Base-by-base conservation (phyloP, 2,113 vertebrate genomes). In the Tonatia bakeri region DNA sequence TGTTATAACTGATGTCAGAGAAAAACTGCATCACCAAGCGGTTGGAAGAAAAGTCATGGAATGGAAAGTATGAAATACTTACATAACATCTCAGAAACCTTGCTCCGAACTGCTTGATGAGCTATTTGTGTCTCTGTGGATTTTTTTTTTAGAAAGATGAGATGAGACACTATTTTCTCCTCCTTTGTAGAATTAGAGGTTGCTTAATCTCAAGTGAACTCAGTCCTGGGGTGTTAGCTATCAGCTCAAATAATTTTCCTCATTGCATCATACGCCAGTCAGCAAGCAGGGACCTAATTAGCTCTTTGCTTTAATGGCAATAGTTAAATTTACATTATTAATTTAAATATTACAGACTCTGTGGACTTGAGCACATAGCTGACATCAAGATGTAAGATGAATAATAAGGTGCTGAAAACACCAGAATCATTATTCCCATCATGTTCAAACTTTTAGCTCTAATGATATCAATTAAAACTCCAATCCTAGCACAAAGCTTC, bases 261-360 rank as follows among this genome's bases (percentile, higher is more conserved):
- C 97, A 87, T 38, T 90, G 93, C 80, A 76, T 97, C 95, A 92
- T 54, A 85, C 70, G 90, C 97, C 97, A 97, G 97, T 94, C 69
- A 98, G 93, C 96, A 98, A 98, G 96, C 45, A 96, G 94, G 96
- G 98, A 98, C 96, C 90, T 97, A 98, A 98, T 98, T 98, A 98
- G 98, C 96, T 98, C 97, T 98, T 98, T 92, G 84, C 96, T 98
- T 98, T 98, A 97, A 98, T 98, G 98, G 83, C 91, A 98, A 96
- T 96, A 98, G 96, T 98, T 98, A 97, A 97, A 94, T 98, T 97
- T 97, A 33, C 96, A 93, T 98, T 98, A 98, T 98, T 98, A 98
- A 98, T 98, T 98, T 97, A 98, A 98, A 98, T 96, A 97, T 97
- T 97, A 97, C 89, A 84, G 96, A 38, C 95, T 97, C 92, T 84